These are phyloP conservation scores for Troglohyphantes excavatus DNA, from an alignment of 2,888 invertebrate species.

Conservation along the genomic window DNA sequence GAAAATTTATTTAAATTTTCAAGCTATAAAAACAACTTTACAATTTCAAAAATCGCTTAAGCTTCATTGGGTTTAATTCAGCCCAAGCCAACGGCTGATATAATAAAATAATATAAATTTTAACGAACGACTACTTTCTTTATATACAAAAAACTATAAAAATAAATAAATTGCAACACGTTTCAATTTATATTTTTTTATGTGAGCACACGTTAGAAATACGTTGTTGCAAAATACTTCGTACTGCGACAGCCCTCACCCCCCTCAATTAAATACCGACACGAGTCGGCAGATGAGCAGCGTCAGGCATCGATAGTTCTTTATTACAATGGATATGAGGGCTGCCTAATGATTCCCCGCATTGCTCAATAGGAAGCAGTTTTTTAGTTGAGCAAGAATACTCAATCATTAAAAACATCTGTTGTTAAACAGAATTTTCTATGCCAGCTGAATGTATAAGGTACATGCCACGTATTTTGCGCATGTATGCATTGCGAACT, in stretches of 20 bases:
- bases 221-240: no score
- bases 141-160: no score
- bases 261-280: neutral
- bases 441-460: neutral
- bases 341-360: conserved; percentile 23
- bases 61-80: no score
- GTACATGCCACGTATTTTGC: neutral
- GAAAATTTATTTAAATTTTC: no score
- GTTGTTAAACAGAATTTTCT: neutral
- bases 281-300: neutral
- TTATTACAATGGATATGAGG: conserved; percentile 9
- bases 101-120: neutral
- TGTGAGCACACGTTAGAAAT: no score
- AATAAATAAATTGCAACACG: no score
- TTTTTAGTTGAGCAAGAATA: neutral
- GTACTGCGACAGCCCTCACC: no score
- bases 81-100: no score
- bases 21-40: no score
- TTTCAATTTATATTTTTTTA: no score
- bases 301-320: conserved; percentile 25
- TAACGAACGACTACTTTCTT: neutral
- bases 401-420: conserved; percentile 32
- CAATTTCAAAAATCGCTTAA: no score
- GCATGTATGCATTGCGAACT: neutral
- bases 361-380: neutral